Conservation (phyloP, 1,140 invertebrate genomes). For the Lucilia cuprina region DNA sequence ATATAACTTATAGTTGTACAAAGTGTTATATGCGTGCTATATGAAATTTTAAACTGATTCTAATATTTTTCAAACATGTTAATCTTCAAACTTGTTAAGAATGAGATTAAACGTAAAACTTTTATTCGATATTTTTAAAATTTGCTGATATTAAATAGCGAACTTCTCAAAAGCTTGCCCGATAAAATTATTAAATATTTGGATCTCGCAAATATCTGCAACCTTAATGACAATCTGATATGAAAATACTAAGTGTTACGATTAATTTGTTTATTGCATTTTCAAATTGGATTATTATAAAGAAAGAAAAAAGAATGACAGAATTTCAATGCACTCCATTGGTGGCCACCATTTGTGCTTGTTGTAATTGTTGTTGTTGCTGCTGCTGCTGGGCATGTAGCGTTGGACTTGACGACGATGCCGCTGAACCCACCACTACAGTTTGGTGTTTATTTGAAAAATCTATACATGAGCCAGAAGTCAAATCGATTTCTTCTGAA, state of each 20-base stretch:
- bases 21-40: too few species aligned
- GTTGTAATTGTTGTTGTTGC: constrained; percentile 22
- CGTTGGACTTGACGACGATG: not conserved
- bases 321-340: constrained; percentile 36
- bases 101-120: too few species aligned
- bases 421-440: constrained; percentile 29
- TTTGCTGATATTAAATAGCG: too few species aligned
- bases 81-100: too few species aligned
- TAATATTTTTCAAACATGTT: too few species aligned
- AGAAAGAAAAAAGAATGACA: not conserved
- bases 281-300: not conserved
- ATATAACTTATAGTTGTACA: too few species aligned
- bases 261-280: not conserved
- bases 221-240: too few species aligned
- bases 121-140: too few species aligned
- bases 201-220: too few species aligned
- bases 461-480: constrained; percentile 60
- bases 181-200: too few species aligned
- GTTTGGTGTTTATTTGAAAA: constrained; percentile 55
- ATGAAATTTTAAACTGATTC: too few species aligned
- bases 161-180: too few species aligned
- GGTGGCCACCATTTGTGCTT: not conserved
- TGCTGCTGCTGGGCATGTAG: constrained; percentile 41
- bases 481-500: constrained; percentile 61
- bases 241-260: not conserved